Percentiles rank a stretch among this genome's conserved stretches.
These are phyloP conservation scores for Catharus bicknelli DNA, from an alignment of 2,113 vertebrate species.

Conservation along the genomic window DNA sequence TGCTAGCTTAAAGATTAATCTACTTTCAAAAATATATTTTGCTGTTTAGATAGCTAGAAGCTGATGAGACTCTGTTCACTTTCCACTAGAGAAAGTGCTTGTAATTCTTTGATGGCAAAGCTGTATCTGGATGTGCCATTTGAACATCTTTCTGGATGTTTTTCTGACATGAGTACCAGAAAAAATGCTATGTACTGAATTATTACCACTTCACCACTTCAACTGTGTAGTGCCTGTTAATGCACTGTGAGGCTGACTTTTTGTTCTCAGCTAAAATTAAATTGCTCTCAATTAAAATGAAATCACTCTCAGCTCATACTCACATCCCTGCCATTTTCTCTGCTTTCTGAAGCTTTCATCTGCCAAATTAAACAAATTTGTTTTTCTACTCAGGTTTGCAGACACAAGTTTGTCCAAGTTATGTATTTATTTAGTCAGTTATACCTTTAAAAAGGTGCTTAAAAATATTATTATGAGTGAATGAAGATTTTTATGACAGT, in stretches of 20 bases:
- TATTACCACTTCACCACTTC: neutral
- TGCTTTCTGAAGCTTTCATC: neutral
- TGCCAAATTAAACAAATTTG: neutral
- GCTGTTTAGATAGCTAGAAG: neutral
- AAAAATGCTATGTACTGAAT: neutral
- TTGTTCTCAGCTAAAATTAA: neutral
- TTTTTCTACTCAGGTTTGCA: neutral
- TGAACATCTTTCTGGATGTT: neutral
- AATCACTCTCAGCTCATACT: neutral
- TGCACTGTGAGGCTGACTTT: neutral
- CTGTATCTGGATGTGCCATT: neutral
- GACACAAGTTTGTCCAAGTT: neutral
- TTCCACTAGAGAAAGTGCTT: neutral
- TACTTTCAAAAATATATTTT: neutral
- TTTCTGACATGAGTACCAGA: neutral
- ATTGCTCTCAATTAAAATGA: neutral
- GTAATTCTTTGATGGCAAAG: neutral
- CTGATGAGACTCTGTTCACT: neutral
- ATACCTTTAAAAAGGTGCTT: neutral
- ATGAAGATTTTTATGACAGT: neutral
- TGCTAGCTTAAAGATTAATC: neutral
- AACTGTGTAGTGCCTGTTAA: neutral
- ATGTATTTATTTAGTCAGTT: neutral
- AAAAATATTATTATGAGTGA: neutral
- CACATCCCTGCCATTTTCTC: neutral